Conservation (phyloP, 1,140 invertebrate genomes). For the Phthorimaea operculella region DNA sequence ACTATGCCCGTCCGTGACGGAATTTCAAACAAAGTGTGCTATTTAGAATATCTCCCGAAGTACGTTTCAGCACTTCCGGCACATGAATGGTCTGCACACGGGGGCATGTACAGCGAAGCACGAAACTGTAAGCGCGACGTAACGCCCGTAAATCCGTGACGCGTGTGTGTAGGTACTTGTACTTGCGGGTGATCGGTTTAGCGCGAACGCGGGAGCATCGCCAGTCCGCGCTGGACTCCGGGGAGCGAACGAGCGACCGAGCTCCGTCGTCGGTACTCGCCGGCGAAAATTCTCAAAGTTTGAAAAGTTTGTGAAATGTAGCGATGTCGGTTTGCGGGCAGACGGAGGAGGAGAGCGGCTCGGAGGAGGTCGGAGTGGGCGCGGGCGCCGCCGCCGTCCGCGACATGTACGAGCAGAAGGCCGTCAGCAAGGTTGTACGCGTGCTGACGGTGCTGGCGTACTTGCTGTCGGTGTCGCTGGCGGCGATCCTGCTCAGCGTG, state of each 20-base stretch:
- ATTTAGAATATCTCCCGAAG: conserved; percentile 3
- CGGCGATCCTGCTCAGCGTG: conserved; percentile 88
- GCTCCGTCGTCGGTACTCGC: conserved; percentile 19
- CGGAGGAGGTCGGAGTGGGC: conserved; percentile 39
- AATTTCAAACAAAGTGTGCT: too few relatives aligned
- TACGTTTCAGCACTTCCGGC: conserved; percentile 30
- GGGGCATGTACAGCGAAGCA: conserved; percentile 28
- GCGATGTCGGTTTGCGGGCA: conserved; percentile 48
- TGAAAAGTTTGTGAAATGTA: conserved; percentile 25
- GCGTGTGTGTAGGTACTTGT: conserved; percentile 18
- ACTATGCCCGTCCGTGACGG: too few relatives aligned
- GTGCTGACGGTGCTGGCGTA: conserved; percentile 95
- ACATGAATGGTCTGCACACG: conserved; percentile 24
- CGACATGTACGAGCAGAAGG: conserved; percentile 78
- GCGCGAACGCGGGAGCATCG: conserved; percentile 27
- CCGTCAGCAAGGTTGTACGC: conserved; percentile 84
- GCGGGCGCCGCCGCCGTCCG: conserved; percentile 60
- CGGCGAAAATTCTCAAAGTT: conserved; percentile 14
- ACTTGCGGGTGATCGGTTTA: conserved; percentile 55
- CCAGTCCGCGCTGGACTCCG: conserved; percentile 27
- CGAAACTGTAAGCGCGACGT: conserved; percentile 30
- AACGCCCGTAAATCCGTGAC: conserved; percentile 43
- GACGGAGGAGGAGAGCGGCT: conserved; percentile 32
- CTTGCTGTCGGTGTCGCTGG: conserved; percentile 92
- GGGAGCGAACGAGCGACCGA: conserved; percentile 11